Percentiles rank a stretch among this genome's conserved stretches.
phyloP scores from a whole-genome alignment of 2,113 vertebrate species.

The Brachionichthys hirsutus region DNA sequence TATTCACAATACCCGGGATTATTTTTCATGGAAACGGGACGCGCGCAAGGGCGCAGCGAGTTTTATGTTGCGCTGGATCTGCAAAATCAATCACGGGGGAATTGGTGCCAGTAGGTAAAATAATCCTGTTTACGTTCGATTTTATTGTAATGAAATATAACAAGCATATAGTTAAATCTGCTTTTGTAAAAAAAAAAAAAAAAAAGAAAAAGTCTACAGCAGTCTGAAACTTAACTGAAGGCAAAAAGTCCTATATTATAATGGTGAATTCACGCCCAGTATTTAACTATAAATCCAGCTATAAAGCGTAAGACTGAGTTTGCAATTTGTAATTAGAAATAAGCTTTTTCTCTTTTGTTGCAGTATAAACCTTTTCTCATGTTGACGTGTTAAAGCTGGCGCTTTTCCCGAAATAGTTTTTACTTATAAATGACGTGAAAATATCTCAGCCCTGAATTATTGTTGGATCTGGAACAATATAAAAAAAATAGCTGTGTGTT shows the following conservation, averaged over 20 bases:
- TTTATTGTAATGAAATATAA: background rate
- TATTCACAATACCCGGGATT: slow-evolving; percentile 26
- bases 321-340: too few relatives aligned
- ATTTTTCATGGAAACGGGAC: too few relatives aligned
- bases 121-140: background rate
- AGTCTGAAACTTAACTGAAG: too few relatives aligned
- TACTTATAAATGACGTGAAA: background rate
- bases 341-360: background rate
- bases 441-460: background rate
- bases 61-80: background rate
- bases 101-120: background rate
- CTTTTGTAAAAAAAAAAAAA: background rate
- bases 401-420: slow-evolving; percentile 14
- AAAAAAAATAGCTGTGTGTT: slow-evolving; percentile 11
- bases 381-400: background rate
- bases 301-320: too few relatives aligned
- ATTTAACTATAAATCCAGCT: too few relatives aligned
- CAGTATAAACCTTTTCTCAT: slow-evolving; percentile 8
- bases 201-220: too few relatives aligned
- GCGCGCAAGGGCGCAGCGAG: background rate
- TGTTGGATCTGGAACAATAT: slow-evolving; percentile 12
- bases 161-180: too few relatives aligned
- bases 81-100: background rate
- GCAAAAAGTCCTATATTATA: too few relatives aligned
- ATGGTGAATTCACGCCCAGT: too few relatives aligned